Conservation (phyloP, 2,797 vertebrate species). For the Mormyrus hasselquistii region DNA sequence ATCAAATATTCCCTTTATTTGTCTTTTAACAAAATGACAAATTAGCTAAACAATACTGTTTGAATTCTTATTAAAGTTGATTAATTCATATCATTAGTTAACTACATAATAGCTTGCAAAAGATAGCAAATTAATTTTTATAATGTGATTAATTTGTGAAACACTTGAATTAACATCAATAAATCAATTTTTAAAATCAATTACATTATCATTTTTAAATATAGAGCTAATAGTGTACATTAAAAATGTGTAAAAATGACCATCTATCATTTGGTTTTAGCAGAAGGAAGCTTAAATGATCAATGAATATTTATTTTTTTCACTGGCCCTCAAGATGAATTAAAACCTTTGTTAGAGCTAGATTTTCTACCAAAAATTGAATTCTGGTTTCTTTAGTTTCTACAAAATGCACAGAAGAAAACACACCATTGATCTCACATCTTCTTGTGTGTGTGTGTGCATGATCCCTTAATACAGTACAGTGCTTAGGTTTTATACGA, state of each 20-base stretch:
- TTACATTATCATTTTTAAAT: constrained; percentile 69
- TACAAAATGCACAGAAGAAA: not conserved
- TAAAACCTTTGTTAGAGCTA: constrained; percentile 23
- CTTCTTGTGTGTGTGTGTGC: not conserved
- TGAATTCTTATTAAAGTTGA: constrained; percentile 83
- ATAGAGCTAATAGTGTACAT: constrained; percentile 66
- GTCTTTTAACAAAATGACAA: constrained; percentile 70
- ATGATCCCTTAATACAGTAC: not conserved
- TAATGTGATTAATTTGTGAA: constrained; percentile 66
- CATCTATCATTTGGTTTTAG: constrained; percentile 55
- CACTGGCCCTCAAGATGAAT: constrained; percentile 48
- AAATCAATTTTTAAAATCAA: constrained; percentile 77
- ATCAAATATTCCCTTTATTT: constrained; percentile 60
- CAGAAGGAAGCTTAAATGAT: constrained; percentile 55
- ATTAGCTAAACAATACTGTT: constrained; percentile 73
- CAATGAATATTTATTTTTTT: constrained; percentile 48
- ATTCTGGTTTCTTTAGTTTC: not conserved
- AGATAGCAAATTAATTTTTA: constrained; percentile 69
- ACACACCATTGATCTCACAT: not conserved
- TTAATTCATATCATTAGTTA: constrained; percentile 77
- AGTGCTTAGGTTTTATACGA: not conserved
- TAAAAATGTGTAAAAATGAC: constrained; percentile 54
- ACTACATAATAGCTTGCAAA: constrained; percentile 67
- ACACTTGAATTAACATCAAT: constrained; percentile 76
- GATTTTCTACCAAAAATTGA: not conserved